A percentile compares a stretch with the other conserved stretches of the same genome.
Conservation (phyloP, 2,888 invertebrate genomes). For the Nesidiocoris tenuis region DNA sequence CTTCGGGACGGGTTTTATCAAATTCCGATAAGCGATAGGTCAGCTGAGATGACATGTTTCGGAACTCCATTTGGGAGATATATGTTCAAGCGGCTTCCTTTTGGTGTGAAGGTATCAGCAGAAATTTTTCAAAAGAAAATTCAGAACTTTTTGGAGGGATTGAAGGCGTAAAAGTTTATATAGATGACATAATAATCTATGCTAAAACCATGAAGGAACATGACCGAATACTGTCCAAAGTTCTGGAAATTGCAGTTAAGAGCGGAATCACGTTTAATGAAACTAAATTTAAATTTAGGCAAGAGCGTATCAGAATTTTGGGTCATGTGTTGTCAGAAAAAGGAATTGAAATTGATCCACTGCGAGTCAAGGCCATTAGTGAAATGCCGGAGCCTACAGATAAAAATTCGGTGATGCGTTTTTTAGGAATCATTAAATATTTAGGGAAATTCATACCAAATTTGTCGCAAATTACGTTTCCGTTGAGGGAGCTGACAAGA, state of each 20-base stretch:
- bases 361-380: background rate
- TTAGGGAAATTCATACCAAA: constrained; percentile 12
- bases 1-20: no score
- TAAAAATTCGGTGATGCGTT: background rate
- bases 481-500: background rate
- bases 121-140: constrained; percentile 3
- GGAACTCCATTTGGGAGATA: no score
- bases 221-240: background rate
- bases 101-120: background rate
- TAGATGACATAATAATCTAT: constrained; percentile 1
- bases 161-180: constrained; percentile 9
- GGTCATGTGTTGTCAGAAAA: background rate
- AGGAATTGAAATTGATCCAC: background rate
- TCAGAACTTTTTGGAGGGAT: constrained; percentile 6
- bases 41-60: no score
- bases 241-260: background rate
- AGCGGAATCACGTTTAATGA: background rate
- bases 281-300: background rate
- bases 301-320: background rate
- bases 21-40: no score
- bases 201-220: background rate
- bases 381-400: background rate
- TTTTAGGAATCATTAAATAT: constrained; percentile 12
- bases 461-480: background rate
- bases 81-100: no score